Conservation (phyloP, 2,888 invertebrate species). For the Nephrocerus scutellatus region DNA sequence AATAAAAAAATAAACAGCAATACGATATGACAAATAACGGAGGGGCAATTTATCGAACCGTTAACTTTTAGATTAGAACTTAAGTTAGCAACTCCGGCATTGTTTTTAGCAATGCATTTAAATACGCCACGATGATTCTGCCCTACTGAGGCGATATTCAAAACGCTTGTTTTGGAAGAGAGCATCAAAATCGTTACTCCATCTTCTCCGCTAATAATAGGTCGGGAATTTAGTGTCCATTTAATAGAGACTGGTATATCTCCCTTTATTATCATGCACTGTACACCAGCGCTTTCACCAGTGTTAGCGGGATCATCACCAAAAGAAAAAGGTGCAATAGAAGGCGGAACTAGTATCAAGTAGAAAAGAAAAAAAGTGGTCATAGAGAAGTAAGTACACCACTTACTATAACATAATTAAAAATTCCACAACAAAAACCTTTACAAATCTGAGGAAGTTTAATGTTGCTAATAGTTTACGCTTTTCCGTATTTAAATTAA, state of each 20-base stretch:
- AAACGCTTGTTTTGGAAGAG: slow-evolving; percentile 57
- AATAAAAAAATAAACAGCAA: neutral
- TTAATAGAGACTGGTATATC: slow-evolving; percentile 70
- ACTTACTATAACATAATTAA: too few species aligned
- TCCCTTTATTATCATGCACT: slow-evolving; percentile 68
- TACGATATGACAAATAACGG: too few species aligned
- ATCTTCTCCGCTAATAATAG: slow-evolving; percentile 49
- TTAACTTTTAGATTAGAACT: slow-evolving; percentile 66
- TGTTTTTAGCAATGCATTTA: slow-evolving; percentile 66
- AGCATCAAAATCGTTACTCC: slow-evolving; percentile 51
- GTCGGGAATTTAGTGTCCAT: slow-evolving; percentile 57
- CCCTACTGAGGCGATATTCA: slow-evolving; percentile 61
- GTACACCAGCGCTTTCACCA: slow-evolving; percentile 61
- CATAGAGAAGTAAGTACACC: too few species aligned
- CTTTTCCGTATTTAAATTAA: too few species aligned
- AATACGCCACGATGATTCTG: slow-evolving; percentile 66
- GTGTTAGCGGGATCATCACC: slow-evolving; percentile 63
- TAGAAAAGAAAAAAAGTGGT: slow-evolving; percentile 7
- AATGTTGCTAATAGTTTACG: neutral
- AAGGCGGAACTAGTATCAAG: slow-evolving; percentile 60
- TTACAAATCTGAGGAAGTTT: too few species aligned
- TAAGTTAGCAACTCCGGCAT: slow-evolving; percentile 60
- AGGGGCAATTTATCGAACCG: slow-evolving; percentile 51
- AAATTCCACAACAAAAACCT: too few species aligned
- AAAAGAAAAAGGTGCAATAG: slow-evolving; percentile 58